These are phyloP conservation scores for Anthophora plumipes DNA, from an alignment of 2,888 invertebrate species.

Conservation along the genomic window DNA sequence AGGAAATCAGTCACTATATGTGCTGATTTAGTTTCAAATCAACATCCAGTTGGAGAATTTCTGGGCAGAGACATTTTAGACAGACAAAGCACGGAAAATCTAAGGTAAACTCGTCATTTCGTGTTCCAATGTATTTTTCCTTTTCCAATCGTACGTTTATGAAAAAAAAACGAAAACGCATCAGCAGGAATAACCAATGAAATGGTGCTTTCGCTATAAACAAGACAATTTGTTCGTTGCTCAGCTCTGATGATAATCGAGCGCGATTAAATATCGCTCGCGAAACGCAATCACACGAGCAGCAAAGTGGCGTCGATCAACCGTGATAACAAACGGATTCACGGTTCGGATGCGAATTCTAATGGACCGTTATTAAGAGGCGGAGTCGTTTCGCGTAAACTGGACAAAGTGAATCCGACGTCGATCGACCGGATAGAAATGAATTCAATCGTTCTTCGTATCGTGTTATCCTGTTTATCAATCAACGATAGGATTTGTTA, in stretches of 20 bases:
- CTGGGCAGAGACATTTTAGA: too few species aligned
- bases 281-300: slow-evolving; percentile 8
- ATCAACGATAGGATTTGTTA: not conserved
- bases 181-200: not conserved
- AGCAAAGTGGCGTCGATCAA: not conserved
- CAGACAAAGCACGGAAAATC: not conserved
- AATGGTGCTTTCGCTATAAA: not conserved
- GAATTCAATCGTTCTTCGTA: not conserved
- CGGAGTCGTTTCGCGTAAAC: not conserved
- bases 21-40: slow-evolving; percentile 1
- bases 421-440: not conserved
- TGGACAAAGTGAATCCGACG: slow-evolving; percentile 7
- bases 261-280: slow-evolving; percentile 6
- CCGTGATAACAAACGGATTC: slow-evolving; percentile 19
- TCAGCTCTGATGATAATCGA: not conserved
- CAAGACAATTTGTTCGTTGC: not conserved
- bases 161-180: not conserved
- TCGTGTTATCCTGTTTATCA: not conserved
- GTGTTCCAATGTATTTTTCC: too few species aligned
- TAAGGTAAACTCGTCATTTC: not conserved
- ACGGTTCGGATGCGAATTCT: slow-evolving; percentile 11
- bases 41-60: not conserved
- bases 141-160: too few species aligned
- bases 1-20: not conserved
- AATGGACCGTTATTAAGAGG: slow-evolving; percentile 31